A percentile compares a stretch with the other conserved stretches of the same genome.
phyloP scores from a whole-genome alignment of 1,140 invertebrate genomes.

The Daktulosphaira vitifoliae region DNA sequence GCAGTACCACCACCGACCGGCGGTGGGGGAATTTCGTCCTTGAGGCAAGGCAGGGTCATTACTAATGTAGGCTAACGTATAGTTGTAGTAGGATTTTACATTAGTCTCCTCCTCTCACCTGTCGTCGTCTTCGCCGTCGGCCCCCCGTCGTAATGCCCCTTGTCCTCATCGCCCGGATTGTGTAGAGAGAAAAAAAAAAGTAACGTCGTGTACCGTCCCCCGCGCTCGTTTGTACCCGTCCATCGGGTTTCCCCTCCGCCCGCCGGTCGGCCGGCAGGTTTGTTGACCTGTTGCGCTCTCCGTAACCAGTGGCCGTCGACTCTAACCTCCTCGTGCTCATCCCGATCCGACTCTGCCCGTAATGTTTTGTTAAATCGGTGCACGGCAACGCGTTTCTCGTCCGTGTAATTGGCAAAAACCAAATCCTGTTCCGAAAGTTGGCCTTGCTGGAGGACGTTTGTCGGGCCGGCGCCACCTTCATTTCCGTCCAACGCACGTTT shows the following conservation, averaged over 20 bases:
- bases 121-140: not conserved
- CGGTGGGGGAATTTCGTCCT: conserved; percentile 31
- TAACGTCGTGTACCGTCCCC: not conserved
- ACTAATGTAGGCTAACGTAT: conserved; percentile 23
- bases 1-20: not conserved
- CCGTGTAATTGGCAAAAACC: not conserved
- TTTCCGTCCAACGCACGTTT: not conserved
- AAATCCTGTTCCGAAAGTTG: conserved; percentile 18
- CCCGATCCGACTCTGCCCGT: no score
- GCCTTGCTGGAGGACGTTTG: conserved; percentile 25
- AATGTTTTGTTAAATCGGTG: no score
- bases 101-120: conserved; percentile 9
- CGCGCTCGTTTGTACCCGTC: not conserved
- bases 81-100: conserved; percentile 24
- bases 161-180: not conserved
- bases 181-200: not conserved
- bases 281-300: conserved; percentile 31
- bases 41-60: conserved; percentile 27
- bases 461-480: not conserved
- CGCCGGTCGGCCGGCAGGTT: conserved; percentile 2
- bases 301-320: conserved; percentile 9
- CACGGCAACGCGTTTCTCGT: not conserved
- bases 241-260: not conserved
- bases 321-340: not conserved
- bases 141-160: not conserved